phyloP scores from a whole-genome alignment of 2,797 vertebrate species.

The Oophaga sylvatica region DNA sequence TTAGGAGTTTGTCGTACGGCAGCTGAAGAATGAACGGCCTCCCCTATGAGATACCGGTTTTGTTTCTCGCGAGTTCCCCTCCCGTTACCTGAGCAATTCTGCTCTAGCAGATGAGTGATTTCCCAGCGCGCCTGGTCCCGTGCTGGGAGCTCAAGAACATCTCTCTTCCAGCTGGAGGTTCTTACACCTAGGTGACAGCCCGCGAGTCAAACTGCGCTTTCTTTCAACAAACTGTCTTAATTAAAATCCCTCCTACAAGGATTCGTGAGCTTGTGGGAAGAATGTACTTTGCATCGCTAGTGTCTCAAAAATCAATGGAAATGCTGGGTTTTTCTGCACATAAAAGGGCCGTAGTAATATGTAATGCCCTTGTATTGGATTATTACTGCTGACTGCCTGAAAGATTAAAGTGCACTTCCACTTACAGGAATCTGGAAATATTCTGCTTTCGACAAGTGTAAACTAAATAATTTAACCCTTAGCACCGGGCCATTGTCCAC shows the following conservation, averaged over 20 bases:
- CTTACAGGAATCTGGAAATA: neutral
- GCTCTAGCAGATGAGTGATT: conserved; percentile 28
- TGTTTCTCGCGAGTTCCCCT: neutral
- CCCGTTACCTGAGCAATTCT: neutral
- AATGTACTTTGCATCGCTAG: neutral
- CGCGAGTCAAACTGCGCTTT: conserved; percentile 70
- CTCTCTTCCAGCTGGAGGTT: neutral
- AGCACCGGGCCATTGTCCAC: neutral
- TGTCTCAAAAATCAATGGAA: neutral
- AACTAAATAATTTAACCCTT: neutral
- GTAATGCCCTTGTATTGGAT: neutral
- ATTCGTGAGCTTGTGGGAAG: conserved; percentile 48
- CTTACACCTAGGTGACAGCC: conserved; percentile 67
- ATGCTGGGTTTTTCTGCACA: neutral
- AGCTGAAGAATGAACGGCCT: conserved; percentile 3
- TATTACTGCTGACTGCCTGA: neutral
- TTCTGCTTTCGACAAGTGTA: neutral
- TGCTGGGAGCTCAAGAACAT: conserved; percentile 23
- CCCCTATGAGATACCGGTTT: conserved; percentile 1
- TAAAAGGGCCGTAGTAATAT: neutral
- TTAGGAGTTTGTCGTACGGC: neutral
- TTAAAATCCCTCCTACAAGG: conserved; percentile 73
- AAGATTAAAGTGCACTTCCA: neutral
- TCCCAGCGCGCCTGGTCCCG: conserved; percentile 21
- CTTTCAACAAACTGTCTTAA: conserved; percentile 75